Conservation (phyloP, 92 coral and sea anemone species). For the Phenganax stokvisi region DNA sequence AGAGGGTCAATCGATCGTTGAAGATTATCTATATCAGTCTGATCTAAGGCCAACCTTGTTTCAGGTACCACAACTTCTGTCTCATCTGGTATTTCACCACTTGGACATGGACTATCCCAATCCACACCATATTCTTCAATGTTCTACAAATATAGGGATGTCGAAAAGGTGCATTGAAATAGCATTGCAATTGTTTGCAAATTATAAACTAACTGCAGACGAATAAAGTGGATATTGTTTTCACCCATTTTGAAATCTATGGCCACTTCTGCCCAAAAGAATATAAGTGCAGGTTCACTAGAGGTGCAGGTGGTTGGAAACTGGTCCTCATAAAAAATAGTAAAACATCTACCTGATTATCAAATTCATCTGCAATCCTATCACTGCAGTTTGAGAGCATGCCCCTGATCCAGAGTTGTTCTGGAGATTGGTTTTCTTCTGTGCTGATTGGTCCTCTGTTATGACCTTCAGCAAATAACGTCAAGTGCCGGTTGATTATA, state of each 20-base stretch:
- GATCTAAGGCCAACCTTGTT: not conserved
- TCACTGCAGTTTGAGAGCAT: conserved; percentile 10
- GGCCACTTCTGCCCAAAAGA: not conserved
- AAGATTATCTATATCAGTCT: not conserved
- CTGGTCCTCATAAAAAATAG: not conserved
- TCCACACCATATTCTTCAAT: conserved; percentile 13
- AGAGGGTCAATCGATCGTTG: not conserved
- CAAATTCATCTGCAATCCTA: conserved; percentile 13
- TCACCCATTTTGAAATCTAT: too few relatives aligned
- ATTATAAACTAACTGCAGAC: not conserved
- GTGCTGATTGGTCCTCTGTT: conserved; percentile 8
- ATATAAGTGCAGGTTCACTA: not conserved
- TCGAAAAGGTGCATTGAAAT: not conserved
- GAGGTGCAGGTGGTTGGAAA: not conserved
- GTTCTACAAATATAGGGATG: not conserved
- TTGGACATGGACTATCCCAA: conserved; percentile 20
- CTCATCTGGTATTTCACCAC: not conserved
- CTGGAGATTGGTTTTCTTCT: conserved; percentile 11
- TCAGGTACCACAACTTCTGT: not conserved
- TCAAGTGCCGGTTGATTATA: conserved; percentile 22
- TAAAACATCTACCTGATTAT: not conserved
- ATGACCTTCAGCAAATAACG: conserved; percentile 11
- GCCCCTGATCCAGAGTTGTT: conserved; percentile 24
- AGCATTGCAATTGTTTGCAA: not conserved
- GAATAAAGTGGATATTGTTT: not conserved